Evolutionary conservation across 2,113 vertebrate species (phyloP), one percentile per base, ranked within the genome.

Genomic region (Xiphorhynchus elegans): DNA sequence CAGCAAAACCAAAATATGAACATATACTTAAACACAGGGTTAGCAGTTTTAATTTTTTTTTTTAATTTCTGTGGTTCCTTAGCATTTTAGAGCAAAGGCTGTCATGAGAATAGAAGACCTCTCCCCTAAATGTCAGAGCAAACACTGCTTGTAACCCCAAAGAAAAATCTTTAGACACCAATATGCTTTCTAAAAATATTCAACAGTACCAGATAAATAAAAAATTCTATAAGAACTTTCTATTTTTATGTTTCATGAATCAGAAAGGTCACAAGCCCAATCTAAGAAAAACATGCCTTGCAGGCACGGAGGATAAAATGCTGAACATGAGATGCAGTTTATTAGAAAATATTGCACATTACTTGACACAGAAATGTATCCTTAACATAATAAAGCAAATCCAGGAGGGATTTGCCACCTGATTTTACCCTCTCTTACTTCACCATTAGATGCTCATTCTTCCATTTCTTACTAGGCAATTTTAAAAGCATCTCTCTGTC

Each of bases 181-280:
- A 68, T n/a, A 59, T 3, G 3, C 25, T 60, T 78, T 47, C 44
- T 15, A 15, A 42, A 42, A 92, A 81, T 84, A 47, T 37, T 63
- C 68, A 91, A 85, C 11, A 55, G 15, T 33, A 46, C 29, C 37
- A 76, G 50, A 56, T 29, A 53, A 59, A 72, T 12, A 82, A 40
- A 56, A 91, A 25, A 16, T 5, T 52, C 40, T 31, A 0, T 59
- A 64, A 75, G 60, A 92, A n/a, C 46, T 62, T 89, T 77, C 70
- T 91, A 53, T 75, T 94, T 96, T 90, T 86, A 11, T 68, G 29
- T 37, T 44, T 81, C 52, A 63, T 81, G 29, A 84, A 88, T 87
- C 72, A 90, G 49, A 94, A 94, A 95, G 79, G 82, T 95, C 91
- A 88, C 14, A 52, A 92, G 56, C 52, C n/a, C 31, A 75, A 74